Evolutionary conservation across 2,113 vertebrate genomes (phyloP).

Genomic region (Bombycilla garrulus): DNA sequence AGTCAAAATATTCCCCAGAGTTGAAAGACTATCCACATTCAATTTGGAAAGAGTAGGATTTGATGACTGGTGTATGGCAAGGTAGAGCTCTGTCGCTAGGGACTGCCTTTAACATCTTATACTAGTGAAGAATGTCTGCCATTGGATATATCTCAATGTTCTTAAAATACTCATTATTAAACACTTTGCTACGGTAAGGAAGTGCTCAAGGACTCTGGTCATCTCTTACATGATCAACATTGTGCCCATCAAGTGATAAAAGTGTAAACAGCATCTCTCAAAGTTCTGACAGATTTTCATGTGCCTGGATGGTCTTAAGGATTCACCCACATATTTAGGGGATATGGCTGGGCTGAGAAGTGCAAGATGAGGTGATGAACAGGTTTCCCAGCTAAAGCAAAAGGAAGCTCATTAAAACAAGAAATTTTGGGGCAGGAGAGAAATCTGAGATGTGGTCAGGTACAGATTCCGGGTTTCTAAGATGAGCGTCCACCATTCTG

Average conservation of each 20-base stretch:
- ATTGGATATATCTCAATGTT: not conserved
- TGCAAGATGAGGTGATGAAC: not conserved
- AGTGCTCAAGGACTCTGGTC: not conserved
- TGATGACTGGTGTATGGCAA: not conserved
- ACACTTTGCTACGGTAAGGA: not conserved
- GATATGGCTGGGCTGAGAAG: not conserved
- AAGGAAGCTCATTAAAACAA: not conserved
- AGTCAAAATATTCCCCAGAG: not conserved
- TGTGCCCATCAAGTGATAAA: not conserved
- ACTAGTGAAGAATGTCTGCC: not conserved
- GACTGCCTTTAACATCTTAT: not conserved
- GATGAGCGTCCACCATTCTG: not conserved
- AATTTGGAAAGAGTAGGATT: not conserved
- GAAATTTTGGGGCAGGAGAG: not conserved
- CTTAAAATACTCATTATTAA: not conserved
- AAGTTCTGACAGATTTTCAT: not conserved
- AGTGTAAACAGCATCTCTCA: not conserved
- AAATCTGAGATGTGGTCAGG: not conserved
- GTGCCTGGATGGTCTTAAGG: not conserved
- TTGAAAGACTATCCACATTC: not conserved
- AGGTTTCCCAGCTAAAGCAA: not conserved
- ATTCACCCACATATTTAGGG: not conserved
- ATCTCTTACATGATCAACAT: not conserved
- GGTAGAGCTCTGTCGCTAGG: not conserved
- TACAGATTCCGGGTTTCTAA: not conserved